Conservation (phyloP, 2,113 vertebrate genomes). For the Toxostoma redivivum region DNA sequence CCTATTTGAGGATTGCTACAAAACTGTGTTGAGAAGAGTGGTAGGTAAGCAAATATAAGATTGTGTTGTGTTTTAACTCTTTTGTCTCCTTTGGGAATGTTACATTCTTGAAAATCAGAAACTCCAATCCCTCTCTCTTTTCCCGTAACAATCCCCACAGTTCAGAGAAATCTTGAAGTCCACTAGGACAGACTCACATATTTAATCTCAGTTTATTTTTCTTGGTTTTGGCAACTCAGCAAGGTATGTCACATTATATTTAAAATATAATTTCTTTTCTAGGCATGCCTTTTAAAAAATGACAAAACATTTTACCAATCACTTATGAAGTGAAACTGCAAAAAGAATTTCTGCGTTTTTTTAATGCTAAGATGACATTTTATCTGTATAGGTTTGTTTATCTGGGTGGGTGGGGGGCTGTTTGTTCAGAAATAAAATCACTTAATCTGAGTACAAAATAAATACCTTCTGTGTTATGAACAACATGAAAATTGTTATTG, state of each 20-base stretch:
- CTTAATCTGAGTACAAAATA: neutral
- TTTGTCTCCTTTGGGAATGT: neutral
- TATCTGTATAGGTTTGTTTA: neutral
- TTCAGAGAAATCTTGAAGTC: neutral
- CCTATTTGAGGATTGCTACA: neutral
- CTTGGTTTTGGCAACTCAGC: neutral
- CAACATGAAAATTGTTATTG: neutral
- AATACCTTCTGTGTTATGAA: neutral
- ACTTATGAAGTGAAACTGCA: neutral
- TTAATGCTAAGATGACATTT: neutral
- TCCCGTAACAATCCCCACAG: neutral
- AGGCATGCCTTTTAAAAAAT: neutral
- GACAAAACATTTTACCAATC: neutral
- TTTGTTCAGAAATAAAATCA: neutral
- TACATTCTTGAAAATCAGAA: neutral
- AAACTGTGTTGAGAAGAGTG: neutral
- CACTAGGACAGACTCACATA: neutral
- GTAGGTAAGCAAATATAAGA: neutral
- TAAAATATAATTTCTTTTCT: neutral
- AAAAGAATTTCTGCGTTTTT: neutral
- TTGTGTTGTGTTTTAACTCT: neutral
- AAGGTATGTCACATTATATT: neutral
- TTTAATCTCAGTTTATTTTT: neutral
- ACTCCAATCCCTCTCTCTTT: neutral
- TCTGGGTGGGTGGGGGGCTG: accelerated